These are phyloP conservation scores for Falco punctatus DNA, from an alignment of 2,113 vertebrate species.

Conservation along the genomic window DNA sequence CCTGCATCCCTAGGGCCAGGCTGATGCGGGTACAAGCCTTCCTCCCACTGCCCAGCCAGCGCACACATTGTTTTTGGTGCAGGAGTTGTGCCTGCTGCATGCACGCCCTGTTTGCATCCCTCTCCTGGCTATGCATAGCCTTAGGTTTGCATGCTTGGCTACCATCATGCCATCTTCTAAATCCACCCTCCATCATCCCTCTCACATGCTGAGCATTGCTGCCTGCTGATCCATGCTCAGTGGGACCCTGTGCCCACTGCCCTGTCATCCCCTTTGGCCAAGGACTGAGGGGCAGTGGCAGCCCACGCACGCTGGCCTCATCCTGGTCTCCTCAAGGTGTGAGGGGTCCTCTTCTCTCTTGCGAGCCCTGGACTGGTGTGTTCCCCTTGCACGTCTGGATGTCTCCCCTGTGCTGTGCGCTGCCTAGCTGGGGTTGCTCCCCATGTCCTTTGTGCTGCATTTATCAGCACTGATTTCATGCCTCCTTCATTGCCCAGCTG, in stretches of 20 bases:
- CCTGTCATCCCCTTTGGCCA: neutral
- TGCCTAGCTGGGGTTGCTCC: fast-evolving
- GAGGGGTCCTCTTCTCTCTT: neutral
- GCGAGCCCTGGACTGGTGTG: neutral
- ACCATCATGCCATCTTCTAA: neutral
- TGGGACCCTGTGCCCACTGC: fast-evolving
- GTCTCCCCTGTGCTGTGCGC: fast-evolving
- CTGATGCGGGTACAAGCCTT: neutral
- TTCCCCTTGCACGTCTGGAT: neutral
- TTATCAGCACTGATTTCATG: neutral
- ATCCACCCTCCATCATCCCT: neutral
- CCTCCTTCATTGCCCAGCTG: neutral
- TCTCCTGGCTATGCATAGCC: neutral
- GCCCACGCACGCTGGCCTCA: neutral
- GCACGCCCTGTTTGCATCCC: neutral
- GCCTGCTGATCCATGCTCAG: fast-evolving
- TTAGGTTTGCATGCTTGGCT: neutral
- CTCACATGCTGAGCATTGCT: neutral
- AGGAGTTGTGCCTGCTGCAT: neutral
- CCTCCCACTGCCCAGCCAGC: neutral
- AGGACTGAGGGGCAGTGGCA: neutral
- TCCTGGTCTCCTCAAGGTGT: neutral
- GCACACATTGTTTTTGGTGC: neutral
- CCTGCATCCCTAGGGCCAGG: neutral
- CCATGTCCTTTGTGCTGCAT: neutral